A percentile compares a stretch with the other conserved stretches of the same genome.
phyloP scores from a whole-genome alignment of 1,140 invertebrate genomes.

The Lordiphosa clarofinis region DNA sequence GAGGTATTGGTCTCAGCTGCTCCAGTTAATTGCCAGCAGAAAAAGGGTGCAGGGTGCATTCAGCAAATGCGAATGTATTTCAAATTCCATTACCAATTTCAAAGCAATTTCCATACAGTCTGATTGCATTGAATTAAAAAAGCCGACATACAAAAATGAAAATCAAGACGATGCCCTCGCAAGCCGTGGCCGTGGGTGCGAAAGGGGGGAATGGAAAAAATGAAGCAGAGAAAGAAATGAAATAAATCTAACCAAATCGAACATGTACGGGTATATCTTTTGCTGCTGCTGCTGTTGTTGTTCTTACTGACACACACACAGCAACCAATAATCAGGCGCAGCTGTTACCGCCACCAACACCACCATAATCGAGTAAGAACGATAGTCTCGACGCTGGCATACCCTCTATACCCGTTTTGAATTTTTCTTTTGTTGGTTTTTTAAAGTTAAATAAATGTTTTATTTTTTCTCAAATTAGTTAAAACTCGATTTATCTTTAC shows the following conservation, averaged over 20 bases:
- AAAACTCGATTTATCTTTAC: too few relatives aligned
- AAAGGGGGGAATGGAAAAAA: constrained; percentile 14
- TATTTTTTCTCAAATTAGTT: too few relatives aligned
- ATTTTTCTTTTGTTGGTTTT: too few relatives aligned
- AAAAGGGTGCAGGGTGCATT: constrained; percentile 21
- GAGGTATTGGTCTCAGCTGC: constrained; percentile 28
- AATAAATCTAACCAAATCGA: constrained; percentile 17
- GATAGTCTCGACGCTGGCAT: neutral
- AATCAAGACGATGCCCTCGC: constrained; percentile 31
- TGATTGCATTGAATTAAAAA: constrained; percentile 57
- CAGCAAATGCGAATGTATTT: constrained; percentile 41
- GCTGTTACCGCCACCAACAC: constrained; percentile 31
- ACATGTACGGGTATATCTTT: constrained; percentile 17
- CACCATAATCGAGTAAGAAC: constrained; percentile 3
- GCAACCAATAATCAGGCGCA: constrained; percentile 44
- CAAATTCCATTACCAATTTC: constrained; percentile 57
- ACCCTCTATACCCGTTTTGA: neutral
- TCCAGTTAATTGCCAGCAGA: constrained; percentile 33
- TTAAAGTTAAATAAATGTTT: too few relatives aligned
- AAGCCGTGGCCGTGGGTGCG: constrained; percentile 2
- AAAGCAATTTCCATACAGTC: constrained; percentile 59
- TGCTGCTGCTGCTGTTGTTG: constrained; percentile 7
- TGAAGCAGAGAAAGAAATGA: constrained; percentile 1
- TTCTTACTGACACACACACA: constrained; percentile 14
- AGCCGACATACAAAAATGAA: constrained; percentile 40